Conservation (phyloP, 2,113 vertebrate species). For the Antigone vipio region DNA sequence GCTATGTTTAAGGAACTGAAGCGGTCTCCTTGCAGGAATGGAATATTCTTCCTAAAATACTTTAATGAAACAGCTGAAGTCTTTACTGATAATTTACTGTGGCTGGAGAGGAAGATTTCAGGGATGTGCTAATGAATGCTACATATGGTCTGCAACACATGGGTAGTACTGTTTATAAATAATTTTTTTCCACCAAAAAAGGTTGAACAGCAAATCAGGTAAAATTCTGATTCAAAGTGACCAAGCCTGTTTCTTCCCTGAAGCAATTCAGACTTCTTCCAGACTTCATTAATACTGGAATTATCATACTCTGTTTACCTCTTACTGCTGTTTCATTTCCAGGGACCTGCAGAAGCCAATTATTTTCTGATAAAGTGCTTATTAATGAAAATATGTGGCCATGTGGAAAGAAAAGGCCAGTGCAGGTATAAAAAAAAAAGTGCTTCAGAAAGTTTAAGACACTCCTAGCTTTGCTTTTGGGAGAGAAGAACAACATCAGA, state of each 20-base stretch:
- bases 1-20: background rate
- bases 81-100: background rate
- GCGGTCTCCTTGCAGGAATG: background rate
- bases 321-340: constrained; percentile 48
- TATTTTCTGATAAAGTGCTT: constrained; percentile 37
- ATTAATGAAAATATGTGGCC: constrained; percentile 48
- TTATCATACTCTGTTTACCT: constrained; percentile 48
- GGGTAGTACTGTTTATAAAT: background rate
- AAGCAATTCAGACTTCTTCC: background rate
- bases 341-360: constrained; percentile 9
- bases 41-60: background rate
- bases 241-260: background rate
- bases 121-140: background rate
- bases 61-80: background rate
- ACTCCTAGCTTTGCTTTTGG: background rate
- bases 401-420: constrained; percentile 24
- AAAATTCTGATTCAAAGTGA: constrained; percentile 17
- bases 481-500: background rate
- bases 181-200: background rate
- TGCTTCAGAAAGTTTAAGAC: background rate
- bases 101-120: background rate
- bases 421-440: background rate
- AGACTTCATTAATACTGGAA: constrained; percentile 45
- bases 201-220: background rate
- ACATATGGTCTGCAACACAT: background rate